phyloP scores from a whole-genome alignment of 2,797 vertebrate species.

The Eulemur coronatus region DNA sequence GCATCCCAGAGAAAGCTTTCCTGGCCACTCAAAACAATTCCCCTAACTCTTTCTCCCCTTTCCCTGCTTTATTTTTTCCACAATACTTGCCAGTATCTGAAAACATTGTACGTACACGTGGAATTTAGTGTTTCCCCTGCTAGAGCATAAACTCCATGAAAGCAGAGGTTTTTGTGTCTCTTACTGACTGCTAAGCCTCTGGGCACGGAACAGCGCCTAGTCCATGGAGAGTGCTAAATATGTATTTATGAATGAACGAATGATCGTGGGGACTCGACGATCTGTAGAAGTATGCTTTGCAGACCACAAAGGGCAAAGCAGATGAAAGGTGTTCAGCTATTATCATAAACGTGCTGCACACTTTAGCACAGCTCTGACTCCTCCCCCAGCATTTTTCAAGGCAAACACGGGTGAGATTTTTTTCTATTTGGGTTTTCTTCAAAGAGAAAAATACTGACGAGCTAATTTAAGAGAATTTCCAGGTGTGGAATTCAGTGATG shows the following conservation, averaged over 20 bases:
- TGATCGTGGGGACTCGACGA: background rate
- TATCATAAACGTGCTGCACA: background rate
- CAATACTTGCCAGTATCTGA: background rate
- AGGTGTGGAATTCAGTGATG: conserved; percentile 48
- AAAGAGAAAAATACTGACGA: conserved; percentile 44
- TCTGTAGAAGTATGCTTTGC: background rate
- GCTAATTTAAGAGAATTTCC: conserved; percentile 64
- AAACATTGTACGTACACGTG: background rate
- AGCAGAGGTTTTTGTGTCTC: background rate
- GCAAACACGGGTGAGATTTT: background rate
- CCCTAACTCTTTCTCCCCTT: background rate
- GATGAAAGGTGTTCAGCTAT: background rate
- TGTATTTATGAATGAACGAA: background rate
- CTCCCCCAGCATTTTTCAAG: background rate
- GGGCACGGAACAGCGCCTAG: background rate
- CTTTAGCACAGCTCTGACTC: background rate
- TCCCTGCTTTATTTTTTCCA: background rate
- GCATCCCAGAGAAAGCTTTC: background rate
- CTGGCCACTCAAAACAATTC: background rate
- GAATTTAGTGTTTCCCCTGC: background rate
- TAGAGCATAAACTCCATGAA: background rate
- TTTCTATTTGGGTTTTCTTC: conserved; percentile 50
- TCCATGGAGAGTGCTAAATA: background rate
- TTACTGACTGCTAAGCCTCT: background rate
- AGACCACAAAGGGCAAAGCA: background rate